phyloP scores from a whole-genome alignment of 2,113 vertebrate species.

The Cynoglossus semilaevis region DNA sequence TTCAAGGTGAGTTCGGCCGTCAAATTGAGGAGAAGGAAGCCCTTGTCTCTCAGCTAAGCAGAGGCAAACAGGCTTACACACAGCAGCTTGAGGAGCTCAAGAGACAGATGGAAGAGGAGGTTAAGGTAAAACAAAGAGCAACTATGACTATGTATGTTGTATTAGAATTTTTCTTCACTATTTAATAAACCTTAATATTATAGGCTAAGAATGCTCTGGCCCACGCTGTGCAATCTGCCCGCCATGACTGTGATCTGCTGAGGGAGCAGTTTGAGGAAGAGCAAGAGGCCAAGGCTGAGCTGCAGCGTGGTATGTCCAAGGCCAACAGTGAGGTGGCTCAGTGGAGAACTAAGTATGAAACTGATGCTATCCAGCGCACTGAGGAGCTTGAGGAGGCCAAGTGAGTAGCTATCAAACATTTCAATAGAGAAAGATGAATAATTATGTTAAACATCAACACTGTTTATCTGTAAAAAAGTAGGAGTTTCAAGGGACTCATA shows the following conservation, averaged over 20 bases:
- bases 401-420: slow-evolving; percentile 44
- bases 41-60: neutral
- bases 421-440: neutral
- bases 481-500: neutral
- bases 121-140: slow-evolving; percentile 1
- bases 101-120: slow-evolving; percentile 1
- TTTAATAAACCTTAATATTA: neutral
- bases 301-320: slow-evolving; percentile 83
- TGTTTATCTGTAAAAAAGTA: too few species aligned
- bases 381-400: slow-evolving; percentile 86
- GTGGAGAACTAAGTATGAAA: slow-evolving; percentile 86
- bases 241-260: slow-evolving; percentile 81
- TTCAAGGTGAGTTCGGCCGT: neutral
- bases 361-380: slow-evolving; percentile 82
- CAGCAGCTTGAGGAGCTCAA: neutral
- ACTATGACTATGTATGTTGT: neutral
- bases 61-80: neutral
- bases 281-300: slow-evolving; percentile 81
- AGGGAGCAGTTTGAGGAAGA: slow-evolving; percentile 67
- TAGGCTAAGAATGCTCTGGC: slow-evolving; percentile 1
- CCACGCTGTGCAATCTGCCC: neutral
- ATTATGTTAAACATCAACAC: neutral
- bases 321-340: slow-evolving; percentile 85
- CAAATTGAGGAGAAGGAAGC: slow-evolving; percentile 3
- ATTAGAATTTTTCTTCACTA: neutral